Evolutionary conservation across 2,888 invertebrate species (phyloP), one percentile per base, ranked within the genome.

Genomic region (Megamerina dolium): DNA sequence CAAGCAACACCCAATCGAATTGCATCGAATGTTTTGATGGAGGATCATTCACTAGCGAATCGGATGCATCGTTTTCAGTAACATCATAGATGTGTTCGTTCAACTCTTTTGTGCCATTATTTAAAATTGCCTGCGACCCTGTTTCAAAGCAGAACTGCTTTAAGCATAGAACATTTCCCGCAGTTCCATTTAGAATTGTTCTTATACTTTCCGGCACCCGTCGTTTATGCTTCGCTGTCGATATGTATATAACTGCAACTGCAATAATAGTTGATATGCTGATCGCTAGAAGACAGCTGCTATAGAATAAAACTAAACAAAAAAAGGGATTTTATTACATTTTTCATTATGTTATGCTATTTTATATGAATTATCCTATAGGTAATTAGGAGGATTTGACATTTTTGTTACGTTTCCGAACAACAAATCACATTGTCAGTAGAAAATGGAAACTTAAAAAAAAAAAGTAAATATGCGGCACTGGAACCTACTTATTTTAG

Each of bases 1-100:
- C 81, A 34, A 81, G 58, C 12, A 81, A 63, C n/a, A 78, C 66
- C 82, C 82, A 83, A 58, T 82, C 81, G 26, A 76, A 73, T 54
- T 79, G 78, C 1, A 74, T 52, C 3, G 64, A 66, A 18, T 62
- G 60, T 19, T 51, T 48, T 12, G 58, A 45, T 14, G 55, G 45
- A 9, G 27, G 34, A 21, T 55, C 49, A 52, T 63, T 64, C 3
- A 60, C 54, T 20, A 57, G 30, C 2, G 57, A 57, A 47, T 57
- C 59, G 4, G 51, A 31, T n/a, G 46, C 32, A 16, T 53, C 51
- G 16, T 57, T 53, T 12, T 46, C 49, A 8, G 52, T 40, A 44
- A 41, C 53, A 2, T 59, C 60, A 14, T 61, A 64, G 9, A 58
- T 19, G 38, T 61, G 54, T 21, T 66, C 65, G 6, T 52, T 50